phyloP scores from a whole-genome alignment of 2,797 vertebrate species.

The Prunella strophiata region DNA sequence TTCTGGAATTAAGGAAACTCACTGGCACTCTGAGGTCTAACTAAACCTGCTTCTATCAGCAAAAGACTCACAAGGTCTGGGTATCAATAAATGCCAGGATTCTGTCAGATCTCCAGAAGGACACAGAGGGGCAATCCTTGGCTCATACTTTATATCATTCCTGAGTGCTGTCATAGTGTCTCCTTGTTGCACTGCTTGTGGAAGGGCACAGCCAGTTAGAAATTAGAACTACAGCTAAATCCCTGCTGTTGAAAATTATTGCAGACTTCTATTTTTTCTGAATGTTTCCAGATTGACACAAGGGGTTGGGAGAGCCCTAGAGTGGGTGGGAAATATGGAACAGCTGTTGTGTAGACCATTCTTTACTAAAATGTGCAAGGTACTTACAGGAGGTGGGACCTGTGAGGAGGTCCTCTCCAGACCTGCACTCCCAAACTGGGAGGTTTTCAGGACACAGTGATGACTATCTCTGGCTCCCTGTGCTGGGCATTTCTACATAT shows the following conservation, averaged over 20 bases:
- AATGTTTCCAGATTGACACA: not conserved
- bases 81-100: not conserved
- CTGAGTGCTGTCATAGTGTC: not conserved
- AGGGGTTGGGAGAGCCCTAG: not conserved
- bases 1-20: not conserved
- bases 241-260: not conserved
- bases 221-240: not conserved
- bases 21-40: not conserved
- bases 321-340: not conserved
- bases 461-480: not conserved
- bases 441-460: not conserved
- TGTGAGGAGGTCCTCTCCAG: not conserved
- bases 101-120: not conserved
- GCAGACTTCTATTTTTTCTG: not conserved
- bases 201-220: not conserved
- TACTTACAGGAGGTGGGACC: not conserved
- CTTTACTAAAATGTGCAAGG: not conserved
- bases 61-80: not conserved
- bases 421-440: not conserved
- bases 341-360: not conserved
- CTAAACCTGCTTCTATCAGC: not conserved
- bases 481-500: not conserved
- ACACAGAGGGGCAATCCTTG: not conserved
- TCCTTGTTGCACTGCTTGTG: not conserved
- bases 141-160: not conserved